Evolutionary conservation across 2,113 vertebrate genomes (phyloP).

Genomic region (Gymnobelideus leadbeateri): DNA sequence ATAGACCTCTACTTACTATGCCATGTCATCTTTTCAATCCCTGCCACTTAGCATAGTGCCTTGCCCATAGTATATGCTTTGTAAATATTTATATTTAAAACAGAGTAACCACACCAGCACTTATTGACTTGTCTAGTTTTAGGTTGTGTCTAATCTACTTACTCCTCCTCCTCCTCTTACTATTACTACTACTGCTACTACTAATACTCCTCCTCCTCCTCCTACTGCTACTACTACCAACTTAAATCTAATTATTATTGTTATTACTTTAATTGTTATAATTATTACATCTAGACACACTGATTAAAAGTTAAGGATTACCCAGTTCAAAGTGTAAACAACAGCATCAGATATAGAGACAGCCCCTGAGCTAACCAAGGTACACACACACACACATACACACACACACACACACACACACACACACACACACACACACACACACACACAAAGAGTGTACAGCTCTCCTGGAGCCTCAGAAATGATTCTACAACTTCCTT

Average conservation of each 20-base stretch:
- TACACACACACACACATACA: not conserved
- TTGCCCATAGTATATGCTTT: not conserved
- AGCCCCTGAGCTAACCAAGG: not conserved
- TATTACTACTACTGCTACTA: not conserved
- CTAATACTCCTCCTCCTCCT: no score
- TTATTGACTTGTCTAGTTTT: not conserved
- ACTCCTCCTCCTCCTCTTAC: no score
- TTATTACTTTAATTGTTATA: not conserved
- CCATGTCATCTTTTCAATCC: not conserved
- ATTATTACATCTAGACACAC: not conserved
- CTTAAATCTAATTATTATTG: not conserved
- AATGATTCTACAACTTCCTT: not conserved
- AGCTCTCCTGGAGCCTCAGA: not conserved
- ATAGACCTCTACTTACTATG: not conserved
- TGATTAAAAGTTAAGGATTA: not conserved
- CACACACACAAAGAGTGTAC: not conserved
- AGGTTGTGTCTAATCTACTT: not conserved
- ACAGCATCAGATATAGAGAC: not conserved
- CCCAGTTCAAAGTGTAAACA: not conserved
- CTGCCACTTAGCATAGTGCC: not conserved
- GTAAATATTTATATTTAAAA: not conserved
- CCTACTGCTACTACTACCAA: not conserved
- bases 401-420: no score
- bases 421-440: no score
- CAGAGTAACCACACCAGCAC: not conserved